A percentile compares a stretch with the other conserved stretches of the same genome.
These are phyloP conservation scores for Dicentrarchus labrax DNA, from an alignment of 2,113 vertebrate genomes.

Conservation along the genomic window DNA sequence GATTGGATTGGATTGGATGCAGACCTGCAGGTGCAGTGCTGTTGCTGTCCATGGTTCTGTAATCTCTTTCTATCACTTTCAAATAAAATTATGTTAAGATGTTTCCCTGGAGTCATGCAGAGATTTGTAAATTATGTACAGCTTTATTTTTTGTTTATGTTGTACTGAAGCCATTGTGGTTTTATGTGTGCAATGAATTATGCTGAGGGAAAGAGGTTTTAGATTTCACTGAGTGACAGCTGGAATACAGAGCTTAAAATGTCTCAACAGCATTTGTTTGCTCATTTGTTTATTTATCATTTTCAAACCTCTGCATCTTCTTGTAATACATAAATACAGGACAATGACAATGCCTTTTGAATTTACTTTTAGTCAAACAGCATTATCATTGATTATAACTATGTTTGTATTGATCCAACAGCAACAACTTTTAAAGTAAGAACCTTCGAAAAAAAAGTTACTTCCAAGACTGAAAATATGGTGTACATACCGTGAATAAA, in stretches of 20 bases:
- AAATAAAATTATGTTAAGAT: conserved; percentile 8
- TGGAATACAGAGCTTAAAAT: conserved; percentile 69
- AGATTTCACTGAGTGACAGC: conserved; percentile 71
- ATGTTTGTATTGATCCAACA: neutral
- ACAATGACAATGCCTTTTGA: neutral
- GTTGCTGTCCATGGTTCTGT: conserved; percentile 83
- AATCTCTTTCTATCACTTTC: conserved; percentile 32
- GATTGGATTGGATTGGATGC: no score
- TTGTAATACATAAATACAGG: neutral
- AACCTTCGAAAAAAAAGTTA: neutral
- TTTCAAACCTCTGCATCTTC: neutral
- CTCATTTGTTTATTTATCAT: conserved; percentile 23
- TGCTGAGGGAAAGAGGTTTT: conserved; percentile 63
- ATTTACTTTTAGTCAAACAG: neutral
- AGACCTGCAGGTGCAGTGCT: neutral
- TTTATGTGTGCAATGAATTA: conserved; percentile 65
- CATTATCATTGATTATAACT: neutral
- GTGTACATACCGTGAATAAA: neutral
- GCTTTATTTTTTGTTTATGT: conserved; percentile 61
- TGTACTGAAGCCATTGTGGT: conserved; percentile 55
- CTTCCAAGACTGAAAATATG: neutral
- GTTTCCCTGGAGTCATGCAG: conserved; percentile 3
- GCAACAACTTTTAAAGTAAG: neutral
- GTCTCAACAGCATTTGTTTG: conserved; percentile 44
- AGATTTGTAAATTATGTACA: conserved; percentile 39